Percentiles rank a stretch among this genome's conserved stretches.
Evolutionary conservation across 2,113 vertebrate genomes (phyloP).

Genomic region (Lepus europaeus): DNA sequence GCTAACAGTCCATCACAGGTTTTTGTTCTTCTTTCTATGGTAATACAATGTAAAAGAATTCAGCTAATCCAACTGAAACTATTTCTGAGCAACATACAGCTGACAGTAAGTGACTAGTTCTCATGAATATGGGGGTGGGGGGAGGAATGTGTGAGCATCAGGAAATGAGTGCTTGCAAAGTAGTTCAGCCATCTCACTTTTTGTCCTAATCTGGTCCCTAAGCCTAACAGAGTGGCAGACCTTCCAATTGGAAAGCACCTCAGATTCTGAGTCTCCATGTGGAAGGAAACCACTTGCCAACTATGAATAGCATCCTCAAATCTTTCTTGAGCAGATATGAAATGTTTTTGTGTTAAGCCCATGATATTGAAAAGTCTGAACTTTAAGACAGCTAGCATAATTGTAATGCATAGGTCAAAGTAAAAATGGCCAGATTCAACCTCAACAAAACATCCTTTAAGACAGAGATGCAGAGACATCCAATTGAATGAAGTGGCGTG

Average conservation of each 20-base stretch:
- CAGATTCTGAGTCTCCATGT: neutral
- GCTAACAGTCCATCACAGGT: neutral
- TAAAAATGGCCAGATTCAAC: neutral
- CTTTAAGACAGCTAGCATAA: neutral
- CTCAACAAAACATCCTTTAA: neutral
- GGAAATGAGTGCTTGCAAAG: neutral
- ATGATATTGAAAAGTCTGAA: neutral
- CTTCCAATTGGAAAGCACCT: neutral
- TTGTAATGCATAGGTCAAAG: neutral
- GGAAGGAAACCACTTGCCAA: neutral
- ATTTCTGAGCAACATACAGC: neutral
- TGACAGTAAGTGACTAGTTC: neutral
- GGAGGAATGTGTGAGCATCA: too few relatives aligned
- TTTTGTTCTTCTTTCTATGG: neutral
- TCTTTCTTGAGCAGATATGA: neutral
- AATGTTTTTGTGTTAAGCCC: neutral
- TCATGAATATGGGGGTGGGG: fast-evolving
- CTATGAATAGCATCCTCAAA: neutral
- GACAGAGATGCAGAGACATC: neutral
- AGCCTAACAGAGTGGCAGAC: neutral
- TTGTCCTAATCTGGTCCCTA: neutral
- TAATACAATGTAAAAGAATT: too few relatives aligned
- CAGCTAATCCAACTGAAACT: neutral
- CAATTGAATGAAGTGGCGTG: neutral
- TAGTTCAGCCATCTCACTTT: neutral